Percentiles rank a stretch among this genome's conserved stretches.
Evolutionary conservation across 37 sponge, comb jelly and placozoan genomes (phyloP).

Genomic region (Ephydatia muelleri): DNA sequence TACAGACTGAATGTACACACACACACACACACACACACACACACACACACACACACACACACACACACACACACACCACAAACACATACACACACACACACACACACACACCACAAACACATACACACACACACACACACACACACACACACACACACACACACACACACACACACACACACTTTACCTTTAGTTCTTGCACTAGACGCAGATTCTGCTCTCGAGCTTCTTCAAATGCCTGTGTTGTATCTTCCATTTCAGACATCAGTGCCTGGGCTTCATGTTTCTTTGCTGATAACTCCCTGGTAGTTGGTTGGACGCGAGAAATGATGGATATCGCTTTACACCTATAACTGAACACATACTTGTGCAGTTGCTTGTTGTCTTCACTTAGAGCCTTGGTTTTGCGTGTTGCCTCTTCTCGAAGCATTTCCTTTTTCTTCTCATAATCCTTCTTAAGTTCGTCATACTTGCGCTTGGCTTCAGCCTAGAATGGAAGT

Average conservation of each 20-base stretch:
- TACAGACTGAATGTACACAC: too few relatives aligned
- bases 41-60: too few relatives aligned
- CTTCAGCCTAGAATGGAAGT: not conserved
- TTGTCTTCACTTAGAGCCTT: conserved; percentile 52
- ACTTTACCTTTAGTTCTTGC: conserved; percentile 73
- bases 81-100: too few relatives aligned
- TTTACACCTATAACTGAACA: too few relatives aligned
- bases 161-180: not conserved
- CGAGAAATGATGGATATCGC: too few relatives aligned
- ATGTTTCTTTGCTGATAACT: conserved; percentile 61
- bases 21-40: too few relatives aligned
- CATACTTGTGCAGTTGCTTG: conserved; percentile 53
- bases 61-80: too few relatives aligned
- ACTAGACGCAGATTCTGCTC: conserved; percentile 91
- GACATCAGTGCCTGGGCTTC: conserved; percentile 85
- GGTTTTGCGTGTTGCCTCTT: conserved; percentile 44
- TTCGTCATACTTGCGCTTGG: conserved; percentile 50
- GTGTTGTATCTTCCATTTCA: conserved; percentile 92
- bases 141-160: too few relatives aligned
- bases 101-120: too few relatives aligned
- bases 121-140: too few relatives aligned
- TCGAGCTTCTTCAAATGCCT: conserved; percentile 95
- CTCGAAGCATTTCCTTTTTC: conserved; percentile 58
- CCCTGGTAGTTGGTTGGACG: too few relatives aligned
- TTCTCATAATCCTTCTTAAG: conserved; percentile 62